A percentile compares a stretch with the other conserved stretches of the same genome.
Evolutionary conservation across 23 tunicate genomes (phyloP).

Genomic region (Trididemnum miniatum): DNA sequence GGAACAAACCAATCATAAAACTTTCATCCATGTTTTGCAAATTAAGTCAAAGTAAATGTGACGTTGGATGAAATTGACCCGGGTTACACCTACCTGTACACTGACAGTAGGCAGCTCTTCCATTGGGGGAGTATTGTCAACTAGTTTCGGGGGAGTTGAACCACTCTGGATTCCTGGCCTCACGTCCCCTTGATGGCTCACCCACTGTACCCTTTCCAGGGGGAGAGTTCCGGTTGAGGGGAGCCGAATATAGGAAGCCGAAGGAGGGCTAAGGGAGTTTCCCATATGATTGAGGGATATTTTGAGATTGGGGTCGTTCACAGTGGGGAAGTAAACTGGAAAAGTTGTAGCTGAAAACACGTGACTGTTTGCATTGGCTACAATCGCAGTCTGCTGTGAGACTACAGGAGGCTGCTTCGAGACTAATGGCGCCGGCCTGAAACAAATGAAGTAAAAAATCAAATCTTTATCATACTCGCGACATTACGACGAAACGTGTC

Average conservation of each 20-base stretch:
- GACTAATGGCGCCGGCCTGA: too few relatives aligned
- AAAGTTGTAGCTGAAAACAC: constrained; percentile 53
- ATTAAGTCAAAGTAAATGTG: too few relatives aligned
- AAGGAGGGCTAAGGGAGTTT: constrained; percentile 20
- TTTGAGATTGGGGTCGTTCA: not conserved
- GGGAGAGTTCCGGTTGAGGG: constrained; percentile 53
- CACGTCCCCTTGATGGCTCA: constrained; percentile 30
- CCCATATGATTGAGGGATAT: constrained; percentile 1
- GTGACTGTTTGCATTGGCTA: constrained; percentile 40
- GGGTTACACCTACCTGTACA: not conserved
- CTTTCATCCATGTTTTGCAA: too few relatives aligned
- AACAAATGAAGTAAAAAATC: too few relatives aligned
- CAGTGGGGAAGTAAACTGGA: constrained; percentile 63
- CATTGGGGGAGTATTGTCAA: not conserved
- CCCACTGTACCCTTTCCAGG: constrained; percentile 54
- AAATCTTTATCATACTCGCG: too few relatives aligned
- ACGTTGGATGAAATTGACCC: too few relatives aligned
- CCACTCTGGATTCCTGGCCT: not conserved
- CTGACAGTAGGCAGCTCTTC: not conserved
- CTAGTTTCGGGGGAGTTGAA: not conserved
- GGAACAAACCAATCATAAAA: too few relatives aligned
- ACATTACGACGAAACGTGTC: not conserved
- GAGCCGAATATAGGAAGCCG: constrained; percentile 40
- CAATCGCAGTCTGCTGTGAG: constrained; percentile 12
- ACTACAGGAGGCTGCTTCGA: too few relatives aligned